Base-by-base conservation (phyloP, 2,797 vertebrate genomes). In the Heliangelus exortis region DNA sequence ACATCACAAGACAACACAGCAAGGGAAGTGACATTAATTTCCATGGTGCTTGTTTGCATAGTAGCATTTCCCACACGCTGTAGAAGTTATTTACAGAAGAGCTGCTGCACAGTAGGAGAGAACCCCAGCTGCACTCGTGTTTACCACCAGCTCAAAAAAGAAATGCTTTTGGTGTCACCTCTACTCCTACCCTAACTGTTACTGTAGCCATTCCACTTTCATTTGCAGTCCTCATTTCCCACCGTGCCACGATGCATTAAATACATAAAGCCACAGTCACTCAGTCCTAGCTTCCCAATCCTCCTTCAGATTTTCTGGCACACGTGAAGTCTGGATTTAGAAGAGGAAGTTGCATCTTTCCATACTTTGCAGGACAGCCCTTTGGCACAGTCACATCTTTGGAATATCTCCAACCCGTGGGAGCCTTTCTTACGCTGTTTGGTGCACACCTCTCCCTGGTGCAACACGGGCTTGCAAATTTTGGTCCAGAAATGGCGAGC, bases 401-500 rank as follows among this genome's bases (percentile, higher is more conserved):
- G 99, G 98, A 99, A 99, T 96, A 99, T 99, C 96, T 99, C 99
- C 96, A 99, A 97, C 96, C 98, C 98, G 0, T 99, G 99, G 28
- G 99, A 98, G n/a, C 99, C 99, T 96, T 99, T 99, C 98, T 99
- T 99, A 95, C 99, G 98, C 91, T 99, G 99, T 89, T 99, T 99
- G 92, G 99, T 99, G 97, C 99, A 99, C 73, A 99, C 99, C 90
- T 99, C 99, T 5, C 98, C 99, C 96, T 99, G 99, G 91, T 98
- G 98, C 93, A 99, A 98, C 89, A 99, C 99, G 20, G 99, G 99
- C 91, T 99, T 99, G 98, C 99, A 99, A 97, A 99, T 99, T 98
- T 99, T 99, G 97, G 99, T 99, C 99, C 99, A 99, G 98, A 99
- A 99, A 96, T 99, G 99, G 50, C 99, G 99, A 91, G 99, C 99